Base-by-base conservation (phyloP, 2,888 invertebrate species). In the Stenotaenia linearis region DNA sequence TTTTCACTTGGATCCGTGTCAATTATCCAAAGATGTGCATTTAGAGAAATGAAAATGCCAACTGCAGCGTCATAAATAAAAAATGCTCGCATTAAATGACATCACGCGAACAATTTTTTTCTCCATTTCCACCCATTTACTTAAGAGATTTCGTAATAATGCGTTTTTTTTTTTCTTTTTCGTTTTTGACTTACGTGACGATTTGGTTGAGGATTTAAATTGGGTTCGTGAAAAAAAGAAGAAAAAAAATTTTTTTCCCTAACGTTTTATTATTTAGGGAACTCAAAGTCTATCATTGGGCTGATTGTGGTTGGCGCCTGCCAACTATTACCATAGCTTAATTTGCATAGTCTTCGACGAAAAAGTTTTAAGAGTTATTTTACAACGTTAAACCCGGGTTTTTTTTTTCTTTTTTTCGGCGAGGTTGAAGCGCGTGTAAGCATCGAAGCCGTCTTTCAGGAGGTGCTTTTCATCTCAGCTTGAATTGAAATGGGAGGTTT, bases 21-120 rank as follows among this genome's bases (percentile, higher is more conserved):
- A 69, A 69, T 69, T 69, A 69, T 69, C 25, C 25, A 69, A 69
- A 69, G 69, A 69, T 69, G 69, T 28, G 69, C 69, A 69, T 69
- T 69, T 69, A 69, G 69, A 69, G 69, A 69, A 69, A 69, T 69
- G 69, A 69, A 69, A 69, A 25, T 69, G 69, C 69, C 69, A 69
- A 69, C 23, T 23, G 69, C 69, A 69, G 28, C 69, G 28, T n/a
- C 69, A 25, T 69, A 69, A 69, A 69, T 69, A 69, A 69, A 69
- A 69, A 28, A 69, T 69, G 25, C n/a, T 25, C 10, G n/a, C 69
- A 69, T 69, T n/a, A 25, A 69, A 69, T 69, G 69, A 69, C 69
- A 69, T 69, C 69, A 69, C 69, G 69, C 69, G 25, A 69, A n/a
- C 25, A 69, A 69, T 15, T 69, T 69, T 61, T 69, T 56, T 21